Evolutionary conservation across 2,888 invertebrate genomes (phyloP), one percentile per base, ranked within the genome.

Genomic region (Tachystola acroxantha): DNA sequence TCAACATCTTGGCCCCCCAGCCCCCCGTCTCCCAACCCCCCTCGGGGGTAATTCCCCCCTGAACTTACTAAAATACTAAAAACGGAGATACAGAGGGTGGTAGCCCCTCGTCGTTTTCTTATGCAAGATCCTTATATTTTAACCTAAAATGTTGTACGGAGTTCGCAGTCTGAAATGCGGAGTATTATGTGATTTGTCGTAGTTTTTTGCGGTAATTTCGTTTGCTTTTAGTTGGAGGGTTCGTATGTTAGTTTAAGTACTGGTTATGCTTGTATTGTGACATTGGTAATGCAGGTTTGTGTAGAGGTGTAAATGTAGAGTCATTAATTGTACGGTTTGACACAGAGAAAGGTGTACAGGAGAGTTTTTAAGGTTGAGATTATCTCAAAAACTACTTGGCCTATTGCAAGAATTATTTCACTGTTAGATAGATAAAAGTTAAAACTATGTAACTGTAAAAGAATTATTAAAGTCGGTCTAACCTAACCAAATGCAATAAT

Each of bases 61-160:
- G 78, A 86, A 86, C 86, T 86, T 85, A 86, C 84, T 86, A 86
- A 86, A 86, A 85, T 86, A 86, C 85, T 86, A 86, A 86, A 86
- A 86, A 86, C 86, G 84, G 82, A 85, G 85, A 86, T 86, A 84
- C 79, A 70, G 75, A 62, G 79, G 77, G 69, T 59, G 57, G 51
- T 42, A 49, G 44, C 48, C 74, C 70, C 76, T 72, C 69, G 58
- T 57, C 78, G 70, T 70, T 84, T 86, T 85, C 85, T 86, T 85
- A 86, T 86, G 85, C 86, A 86, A 85, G 85, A 82, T 80, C 82
- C 82, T 86, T 85, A 81, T 81, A 80, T 82, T 80, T 82, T 82
- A 84, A 82, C 82, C 81, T 82, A 76, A 84, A 68, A 84, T 82
- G 81, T 79, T 72, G 74, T 11, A 27, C 11, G 7, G 54, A 46